Conservation (phyloP, 1,140 invertebrate genomes). For the Homalodisca vitripennis region DNA sequence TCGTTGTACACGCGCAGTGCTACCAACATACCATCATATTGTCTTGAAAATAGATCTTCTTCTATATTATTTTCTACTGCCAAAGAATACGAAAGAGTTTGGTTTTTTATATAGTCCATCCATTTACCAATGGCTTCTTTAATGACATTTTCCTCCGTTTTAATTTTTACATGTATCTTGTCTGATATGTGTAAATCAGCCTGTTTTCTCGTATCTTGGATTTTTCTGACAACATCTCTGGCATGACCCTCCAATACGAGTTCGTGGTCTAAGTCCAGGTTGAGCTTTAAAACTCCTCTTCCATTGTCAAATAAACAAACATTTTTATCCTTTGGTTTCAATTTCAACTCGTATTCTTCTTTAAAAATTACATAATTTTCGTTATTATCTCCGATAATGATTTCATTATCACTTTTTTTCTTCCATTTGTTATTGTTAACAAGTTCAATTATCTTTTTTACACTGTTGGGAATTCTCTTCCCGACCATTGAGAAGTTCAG, state of each 20-base stretch:
- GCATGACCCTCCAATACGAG: slow-evolving; percentile 88
- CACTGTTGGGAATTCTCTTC: slow-evolving; percentile 7
- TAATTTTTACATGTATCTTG: slow-evolving; percentile 65
- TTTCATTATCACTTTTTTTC: background rate
- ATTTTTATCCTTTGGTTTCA: background rate
- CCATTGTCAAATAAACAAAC: slow-evolving; percentile 41
- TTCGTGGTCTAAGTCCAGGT: background rate
- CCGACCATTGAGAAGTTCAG: background rate
- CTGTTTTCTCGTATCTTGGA: slow-evolving; percentile 95
- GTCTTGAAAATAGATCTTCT: background rate
- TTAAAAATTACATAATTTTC: background rate
- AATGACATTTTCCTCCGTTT: background rate
- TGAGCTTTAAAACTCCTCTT: background rate
- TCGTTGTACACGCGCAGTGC: background rate
- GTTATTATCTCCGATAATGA: background rate
- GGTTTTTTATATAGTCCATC: slow-evolving; percentile 6
- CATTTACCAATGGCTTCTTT: slow-evolving; percentile 1
- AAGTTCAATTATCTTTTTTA: slow-evolving; percentile 9
- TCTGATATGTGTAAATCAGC: slow-evolving; percentile 90
- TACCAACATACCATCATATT: background rate
- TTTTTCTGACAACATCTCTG: slow-evolving; percentile 91
- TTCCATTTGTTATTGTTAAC: slow-evolving; percentile 30
- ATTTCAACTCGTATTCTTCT: background rate
- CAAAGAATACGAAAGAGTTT: background rate
- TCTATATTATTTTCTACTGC: background rate